Conservation (phyloP, 2,113 vertebrate species). For the Atlantisia rogersi region DNA sequence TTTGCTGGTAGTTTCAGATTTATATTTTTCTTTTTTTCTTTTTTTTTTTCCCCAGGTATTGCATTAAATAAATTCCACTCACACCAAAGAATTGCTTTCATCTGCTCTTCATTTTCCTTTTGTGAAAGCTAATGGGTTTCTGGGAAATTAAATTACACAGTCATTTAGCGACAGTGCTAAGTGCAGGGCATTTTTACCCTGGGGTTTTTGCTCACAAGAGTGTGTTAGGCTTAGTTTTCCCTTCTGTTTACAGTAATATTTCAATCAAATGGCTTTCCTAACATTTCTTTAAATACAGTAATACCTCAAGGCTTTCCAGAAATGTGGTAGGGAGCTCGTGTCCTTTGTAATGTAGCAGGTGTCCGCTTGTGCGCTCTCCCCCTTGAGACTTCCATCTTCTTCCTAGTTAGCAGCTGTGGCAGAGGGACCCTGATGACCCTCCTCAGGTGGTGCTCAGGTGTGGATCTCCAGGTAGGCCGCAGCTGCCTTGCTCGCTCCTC, state of each 20-base stretch:
- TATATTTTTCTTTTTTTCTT: not conserved
- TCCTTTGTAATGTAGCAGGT: constrained; percentile 73
- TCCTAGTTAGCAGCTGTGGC: constrained; percentile 43
- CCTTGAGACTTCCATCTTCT: not conserved
- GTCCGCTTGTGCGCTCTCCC: constrained; percentile 31
- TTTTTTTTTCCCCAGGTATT: constrained; percentile 20
- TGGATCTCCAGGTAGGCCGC: constrained; percentile 68
- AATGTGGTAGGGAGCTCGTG: not conserved
- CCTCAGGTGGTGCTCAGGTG: constrained; percentile 85
- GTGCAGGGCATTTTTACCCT: constrained; percentile 67
- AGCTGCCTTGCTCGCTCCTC: constrained; percentile 68
- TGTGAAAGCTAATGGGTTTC: constrained; percentile 79
- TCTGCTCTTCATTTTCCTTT: constrained; percentile 79
- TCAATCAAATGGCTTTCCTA: constrained; percentile 9
- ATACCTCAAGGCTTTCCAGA: not conserved
- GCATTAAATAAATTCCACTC: constrained; percentile 70
- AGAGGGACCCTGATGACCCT: constrained; percentile 33
- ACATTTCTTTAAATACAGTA: not conserved
- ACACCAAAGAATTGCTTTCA: constrained; percentile 71
- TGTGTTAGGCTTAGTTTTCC: constrained; percentile 40
- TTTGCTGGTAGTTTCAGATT: constrained; percentile 31
- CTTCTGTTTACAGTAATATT: constrained; percentile 52
- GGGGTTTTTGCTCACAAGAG: constrained; percentile 49
- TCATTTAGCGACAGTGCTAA: constrained; percentile 75
- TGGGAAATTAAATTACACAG: constrained; percentile 80